Evolutionary conservation across 1,140 invertebrate species (phyloP), one percentile per base, ranked within the genome.

Genomic region (Lasaia peninsularis): DNA sequence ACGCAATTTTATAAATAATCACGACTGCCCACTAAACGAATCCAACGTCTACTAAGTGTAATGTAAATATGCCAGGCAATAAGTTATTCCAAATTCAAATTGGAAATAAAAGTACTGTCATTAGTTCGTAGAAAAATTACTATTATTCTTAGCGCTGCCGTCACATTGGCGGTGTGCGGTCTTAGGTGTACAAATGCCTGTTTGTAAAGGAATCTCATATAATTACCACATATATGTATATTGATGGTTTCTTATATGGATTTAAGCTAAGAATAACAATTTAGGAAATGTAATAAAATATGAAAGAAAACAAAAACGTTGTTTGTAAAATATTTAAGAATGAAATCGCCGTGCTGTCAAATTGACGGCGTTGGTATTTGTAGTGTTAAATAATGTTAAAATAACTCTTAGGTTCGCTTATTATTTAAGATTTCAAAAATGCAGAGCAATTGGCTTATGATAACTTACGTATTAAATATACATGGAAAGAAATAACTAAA

Each of bases 271-370:
- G 11, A 37, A 51, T 58, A 51, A 14, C 31, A 49, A 58, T 11
- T 58, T 24, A 58, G 56, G 56, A 58, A 58, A 58, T 51, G 56
- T 58, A 10, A 58, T 51, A 58, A 58, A 58, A 34, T 51, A 58
- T 51, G 56, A 58, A 58, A 50, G 51, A n/a, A 35, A 58, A 58
- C 56, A 58, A 51, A 58, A 35, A 35, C 28, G 51, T 58, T 49
- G 44, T 56, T 56, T 56, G 2, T 56, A 14, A 56, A 35, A 56
- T 56, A 56, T 56, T 56, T 37, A 55, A 55, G 0, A 55, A 55
- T 55, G 34, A 55, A 37, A 55, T 55, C 20, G 52, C 54, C 12
- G 5, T 44, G 54, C 54, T 11, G 6, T 31, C 35, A 56, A 44
- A 9, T 56, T 56, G 35, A 56, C 54, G n/a, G 50, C 21, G 20